phyloP scores from a whole-genome alignment of 2,113 vertebrate genomes.

The Dasyornis broadbenti region DNA sequence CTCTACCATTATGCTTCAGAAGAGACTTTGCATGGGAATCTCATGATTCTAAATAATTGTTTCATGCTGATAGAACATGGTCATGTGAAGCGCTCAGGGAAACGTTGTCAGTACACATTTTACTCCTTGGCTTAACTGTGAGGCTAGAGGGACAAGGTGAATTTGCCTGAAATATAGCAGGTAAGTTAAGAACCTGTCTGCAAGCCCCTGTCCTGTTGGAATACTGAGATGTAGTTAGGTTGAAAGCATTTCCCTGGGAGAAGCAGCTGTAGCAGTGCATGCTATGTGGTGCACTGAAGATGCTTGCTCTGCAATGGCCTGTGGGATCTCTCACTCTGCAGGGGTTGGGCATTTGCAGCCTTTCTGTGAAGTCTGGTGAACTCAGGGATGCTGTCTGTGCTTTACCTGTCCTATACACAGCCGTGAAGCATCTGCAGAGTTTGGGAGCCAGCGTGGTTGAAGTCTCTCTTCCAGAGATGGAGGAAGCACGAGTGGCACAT shows the following conservation, averaged over 20 bases:
- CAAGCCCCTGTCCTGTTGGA: neutral
- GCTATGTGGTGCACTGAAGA: neutral
- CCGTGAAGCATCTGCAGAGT: conserved; percentile 39
- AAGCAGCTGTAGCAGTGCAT: neutral
- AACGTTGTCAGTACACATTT: neutral
- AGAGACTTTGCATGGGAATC: neutral
- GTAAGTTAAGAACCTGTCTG: neutral
- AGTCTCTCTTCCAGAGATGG: conserved; percentile 59
- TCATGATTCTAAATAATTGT: neutral
- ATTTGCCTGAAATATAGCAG: neutral
- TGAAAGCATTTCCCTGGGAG: neutral
- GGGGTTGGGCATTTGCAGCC: neutral
- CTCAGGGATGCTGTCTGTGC: neutral
- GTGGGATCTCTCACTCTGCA: neutral
- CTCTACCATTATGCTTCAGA: neutral
- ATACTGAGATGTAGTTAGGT: neutral
- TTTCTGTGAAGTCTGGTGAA: neutral
- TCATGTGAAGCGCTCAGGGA: neutral
- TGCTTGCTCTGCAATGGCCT: neutral
- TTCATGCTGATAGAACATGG: neutral
- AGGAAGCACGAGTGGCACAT: conserved; percentile 45
- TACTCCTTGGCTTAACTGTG: neutral
- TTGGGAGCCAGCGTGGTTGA: conserved; percentile 55
- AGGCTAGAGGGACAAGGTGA: neutral
- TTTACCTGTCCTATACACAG: neutral